phyloP scores from a whole-genome alignment of 2,888 invertebrate genomes.

The Drosophila buzzatii region DNA sequence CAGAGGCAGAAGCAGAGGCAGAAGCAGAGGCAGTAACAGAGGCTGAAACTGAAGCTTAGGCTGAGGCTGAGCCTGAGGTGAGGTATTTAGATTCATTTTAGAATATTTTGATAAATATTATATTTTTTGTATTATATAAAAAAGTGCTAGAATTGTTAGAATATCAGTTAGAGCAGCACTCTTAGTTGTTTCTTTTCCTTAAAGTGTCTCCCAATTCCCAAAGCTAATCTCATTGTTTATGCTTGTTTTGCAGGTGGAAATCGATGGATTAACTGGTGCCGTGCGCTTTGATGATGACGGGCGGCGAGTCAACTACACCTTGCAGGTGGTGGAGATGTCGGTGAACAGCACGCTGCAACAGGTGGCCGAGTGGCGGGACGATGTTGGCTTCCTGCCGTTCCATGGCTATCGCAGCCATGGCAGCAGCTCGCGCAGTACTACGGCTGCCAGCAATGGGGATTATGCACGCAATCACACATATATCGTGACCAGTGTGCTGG shows the following conservation, averaged over 20 bases:
- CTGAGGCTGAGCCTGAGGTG: too few relatives aligned
- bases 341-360: conserved; percentile 96
- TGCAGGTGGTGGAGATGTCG: conserved; percentile 97
- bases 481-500: conserved; percentile 93
- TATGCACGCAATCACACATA: conserved; percentile 93
- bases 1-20: too few relatives aligned
- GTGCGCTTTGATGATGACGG: conserved; percentile 96
- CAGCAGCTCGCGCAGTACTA: conserved; percentile 41
- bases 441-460: conserved; percentile 87
- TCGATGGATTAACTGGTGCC: conserved; percentile 95
- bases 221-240: conserved; percentile 43
- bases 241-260: conserved; percentile 89
- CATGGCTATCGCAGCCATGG: conserved; percentile 43
- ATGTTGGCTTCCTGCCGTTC: conserved; percentile 90
- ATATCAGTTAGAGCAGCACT: too few relatives aligned
- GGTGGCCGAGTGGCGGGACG: conserved; percentile 95
- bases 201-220: conserved; percentile 40
- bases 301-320: conserved; percentile 93
- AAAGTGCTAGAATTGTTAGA: too few relatives aligned
- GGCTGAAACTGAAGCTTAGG: too few relatives aligned
- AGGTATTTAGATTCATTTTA: too few relatives aligned
- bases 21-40: too few relatives aligned
- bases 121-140: too few relatives aligned
- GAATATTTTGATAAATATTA: too few relatives aligned
- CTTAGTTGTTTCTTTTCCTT: neutral